A percentile compares a stretch with the other conserved stretches of the same genome.
These are phyloP conservation scores for Scaptomyza montana DNA, from an alignment of 1,140 invertebrate species.

Conservation along the genomic window DNA sequence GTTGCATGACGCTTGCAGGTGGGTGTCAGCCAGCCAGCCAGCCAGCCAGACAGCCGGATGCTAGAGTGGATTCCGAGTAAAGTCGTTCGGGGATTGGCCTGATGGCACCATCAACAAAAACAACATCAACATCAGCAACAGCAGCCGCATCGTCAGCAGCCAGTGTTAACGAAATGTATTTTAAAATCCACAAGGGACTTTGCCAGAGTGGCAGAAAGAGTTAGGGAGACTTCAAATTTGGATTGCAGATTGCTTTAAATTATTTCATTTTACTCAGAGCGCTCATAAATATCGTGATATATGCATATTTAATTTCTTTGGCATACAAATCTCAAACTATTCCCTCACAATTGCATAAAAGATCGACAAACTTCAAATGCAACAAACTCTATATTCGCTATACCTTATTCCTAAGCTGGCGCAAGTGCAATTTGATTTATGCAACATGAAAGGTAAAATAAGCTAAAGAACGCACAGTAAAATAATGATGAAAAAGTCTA, in stretches of 20 bases:
- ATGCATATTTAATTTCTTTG: not conserved
- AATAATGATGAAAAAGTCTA: no score
- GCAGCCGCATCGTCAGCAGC: no score
- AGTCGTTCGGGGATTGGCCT: not conserved
- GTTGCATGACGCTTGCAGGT: conserved; percentile 11
- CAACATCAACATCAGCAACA: conserved; percentile 5
- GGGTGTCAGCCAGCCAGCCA: not conserved
- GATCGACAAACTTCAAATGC: not conserved
- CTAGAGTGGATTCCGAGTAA: not conserved
- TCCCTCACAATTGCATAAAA: not conserved
- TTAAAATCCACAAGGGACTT: conserved; percentile 15
- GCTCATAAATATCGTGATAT: conserved; percentile 38
- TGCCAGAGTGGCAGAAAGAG: not conserved
- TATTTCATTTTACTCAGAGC: conserved; percentile 20
- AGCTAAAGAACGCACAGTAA: no score
- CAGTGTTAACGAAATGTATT: conserved; percentile 37
- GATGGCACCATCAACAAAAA: not conserved
- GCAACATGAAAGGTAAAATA: no score
- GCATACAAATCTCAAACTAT: conserved; percentile 5
- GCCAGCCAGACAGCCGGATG: not conserved
- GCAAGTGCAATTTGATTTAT: no score
- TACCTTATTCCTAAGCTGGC: no score
- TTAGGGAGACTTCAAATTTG: conserved; percentile 28
- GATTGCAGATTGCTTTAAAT: conserved; percentile 42
- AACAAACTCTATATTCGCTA: not conserved